phyloP scores from a whole-genome alignment of 1,140 invertebrate species.

The Wiebesia pumilae region DNA sequence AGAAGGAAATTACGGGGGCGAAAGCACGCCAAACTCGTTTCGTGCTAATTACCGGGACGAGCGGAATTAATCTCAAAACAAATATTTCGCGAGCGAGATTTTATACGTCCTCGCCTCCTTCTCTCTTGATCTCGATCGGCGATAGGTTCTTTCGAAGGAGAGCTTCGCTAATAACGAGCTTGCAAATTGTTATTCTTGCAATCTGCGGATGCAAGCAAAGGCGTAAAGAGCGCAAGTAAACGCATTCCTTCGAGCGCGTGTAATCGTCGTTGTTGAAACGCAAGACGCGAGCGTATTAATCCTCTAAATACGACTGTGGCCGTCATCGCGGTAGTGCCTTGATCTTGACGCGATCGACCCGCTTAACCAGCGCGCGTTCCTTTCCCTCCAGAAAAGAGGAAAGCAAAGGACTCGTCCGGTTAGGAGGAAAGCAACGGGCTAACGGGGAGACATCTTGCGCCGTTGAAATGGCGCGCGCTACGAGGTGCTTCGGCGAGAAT shows the following conservation, averaged over 20 bases:
- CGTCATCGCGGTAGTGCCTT: not conserved
- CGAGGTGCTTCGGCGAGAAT: not conserved
- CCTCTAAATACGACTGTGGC: too few species aligned
- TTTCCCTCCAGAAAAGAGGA: not conserved
- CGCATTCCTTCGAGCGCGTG: too few species aligned
- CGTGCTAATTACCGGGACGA: too few species aligned
- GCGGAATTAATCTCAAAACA: not conserved
- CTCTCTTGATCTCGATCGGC: conserved; percentile 1
- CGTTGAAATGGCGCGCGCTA: not conserved
- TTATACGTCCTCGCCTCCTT: not conserved
- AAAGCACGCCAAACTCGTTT: too few species aligned
- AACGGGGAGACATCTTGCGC: not conserved
- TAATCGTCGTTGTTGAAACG: too few species aligned
- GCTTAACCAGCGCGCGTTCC: not conserved
- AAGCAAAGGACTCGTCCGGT: not conserved
- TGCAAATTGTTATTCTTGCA: not conserved
- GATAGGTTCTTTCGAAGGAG: not conserved
- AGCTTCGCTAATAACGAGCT: not conserved
- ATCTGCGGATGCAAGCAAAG: not conserved
- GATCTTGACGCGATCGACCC: not conserved
- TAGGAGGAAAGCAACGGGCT: not conserved
- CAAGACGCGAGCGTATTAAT: too few species aligned
- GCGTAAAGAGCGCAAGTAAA: too few species aligned
- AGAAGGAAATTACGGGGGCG: too few species aligned
- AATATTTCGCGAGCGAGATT: not conserved